Conservation (phyloP, 1,140 invertebrate species). For the Ctenoplectra terminalis region DNA sequence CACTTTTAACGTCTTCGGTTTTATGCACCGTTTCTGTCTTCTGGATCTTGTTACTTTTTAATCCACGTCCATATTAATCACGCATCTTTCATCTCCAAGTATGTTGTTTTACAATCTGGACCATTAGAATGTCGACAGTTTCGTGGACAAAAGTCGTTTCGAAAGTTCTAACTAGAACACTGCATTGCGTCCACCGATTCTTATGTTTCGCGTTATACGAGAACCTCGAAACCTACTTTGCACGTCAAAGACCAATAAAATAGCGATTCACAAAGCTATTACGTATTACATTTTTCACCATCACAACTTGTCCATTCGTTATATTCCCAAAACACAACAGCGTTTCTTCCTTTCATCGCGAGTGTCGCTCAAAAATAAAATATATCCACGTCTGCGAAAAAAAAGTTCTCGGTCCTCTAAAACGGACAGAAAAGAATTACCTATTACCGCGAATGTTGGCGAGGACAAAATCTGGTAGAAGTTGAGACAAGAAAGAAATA, state of each 20-base stretch:
- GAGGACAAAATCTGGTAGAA: background rate
- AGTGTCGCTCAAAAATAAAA: no score
- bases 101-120: background rate
- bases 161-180: background rate
- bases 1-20: conserved; percentile 24
- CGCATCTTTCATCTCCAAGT: background rate
- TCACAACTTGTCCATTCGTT: background rate
- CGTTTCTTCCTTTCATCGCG: no score
- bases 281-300: background rate
- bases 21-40: conserved; percentile 11
- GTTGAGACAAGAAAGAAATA: background rate
- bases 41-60: background rate
- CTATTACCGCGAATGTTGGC: no score
- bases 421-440: background rate
- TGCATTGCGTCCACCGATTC: background rate
- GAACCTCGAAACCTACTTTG: conserved; percentile 5
- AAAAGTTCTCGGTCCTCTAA: no score
- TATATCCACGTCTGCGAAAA: background rate
- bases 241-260: background rate
- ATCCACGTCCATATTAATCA: background rate
- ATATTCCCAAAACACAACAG: no score
- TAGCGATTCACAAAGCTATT: background rate
- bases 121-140: background rate
- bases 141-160: background rate
- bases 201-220: background rate